These are phyloP conservation scores for Naja naja DNA, from an alignment of 2,113 vertebrate genomes.

Conservation along the genomic window DNA sequence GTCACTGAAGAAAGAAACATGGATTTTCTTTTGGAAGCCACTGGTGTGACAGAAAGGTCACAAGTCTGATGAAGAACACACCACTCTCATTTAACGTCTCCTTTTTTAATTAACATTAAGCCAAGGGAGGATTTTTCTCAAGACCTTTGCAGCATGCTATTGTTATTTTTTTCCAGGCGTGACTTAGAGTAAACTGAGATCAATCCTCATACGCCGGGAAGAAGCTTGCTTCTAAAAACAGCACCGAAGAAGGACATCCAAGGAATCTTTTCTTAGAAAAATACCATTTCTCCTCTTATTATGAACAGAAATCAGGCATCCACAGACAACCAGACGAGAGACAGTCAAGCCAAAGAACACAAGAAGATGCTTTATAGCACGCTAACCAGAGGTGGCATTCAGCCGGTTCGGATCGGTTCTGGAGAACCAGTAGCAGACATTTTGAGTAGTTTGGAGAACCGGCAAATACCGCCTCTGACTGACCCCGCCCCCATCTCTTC, in stretches of 20 bases:
- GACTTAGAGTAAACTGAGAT: neutral
- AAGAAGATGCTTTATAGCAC: neutral
- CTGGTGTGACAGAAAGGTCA: constrained; percentile 69
- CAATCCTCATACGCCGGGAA: neutral
- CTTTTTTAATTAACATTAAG: constrained; percentile 58
- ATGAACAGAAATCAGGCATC: neutral
- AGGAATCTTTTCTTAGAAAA: neutral
- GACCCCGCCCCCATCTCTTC: too few species aligned
- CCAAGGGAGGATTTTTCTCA: constrained; percentile 40
- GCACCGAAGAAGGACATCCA: neutral
- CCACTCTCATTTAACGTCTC: constrained; percentile 65
- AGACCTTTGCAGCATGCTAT: constrained; percentile 39
- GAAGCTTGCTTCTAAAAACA: neutral
- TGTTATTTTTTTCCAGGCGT: neutral
- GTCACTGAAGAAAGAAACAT: constrained; percentile 58
- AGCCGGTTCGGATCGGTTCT: too few species aligned
- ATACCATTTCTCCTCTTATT: neutral
- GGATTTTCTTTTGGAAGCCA: constrained; percentile 66
- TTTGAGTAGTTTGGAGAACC: too few species aligned
- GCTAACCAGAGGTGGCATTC: too few species aligned
- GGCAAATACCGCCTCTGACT: too few species aligned
- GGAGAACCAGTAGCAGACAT: too few species aligned
- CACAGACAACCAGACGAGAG: neutral
- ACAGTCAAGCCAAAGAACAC: neutral
- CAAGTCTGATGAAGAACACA: constrained; percentile 65